Conservation (phyloP, 2,113 vertebrate species). For the Mastomys coucha region DNA sequence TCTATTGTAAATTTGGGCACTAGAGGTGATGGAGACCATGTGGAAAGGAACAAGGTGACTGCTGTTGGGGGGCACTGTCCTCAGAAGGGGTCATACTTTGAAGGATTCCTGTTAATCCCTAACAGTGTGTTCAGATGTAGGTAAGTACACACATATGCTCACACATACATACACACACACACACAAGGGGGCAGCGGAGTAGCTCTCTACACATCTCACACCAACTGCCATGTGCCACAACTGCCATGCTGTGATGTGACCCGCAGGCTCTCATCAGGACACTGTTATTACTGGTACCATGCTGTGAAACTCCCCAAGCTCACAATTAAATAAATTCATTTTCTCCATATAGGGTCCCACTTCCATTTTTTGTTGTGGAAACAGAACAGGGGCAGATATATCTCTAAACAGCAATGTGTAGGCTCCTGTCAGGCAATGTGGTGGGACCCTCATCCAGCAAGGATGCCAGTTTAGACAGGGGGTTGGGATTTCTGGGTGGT, state of each 20-base stretch:
- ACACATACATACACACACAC: background rate
- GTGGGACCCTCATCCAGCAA: rapidly evolving
- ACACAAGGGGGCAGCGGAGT: too few species aligned
- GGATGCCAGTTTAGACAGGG: rapidly evolving
- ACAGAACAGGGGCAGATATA: background rate
- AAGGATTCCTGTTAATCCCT: background rate
- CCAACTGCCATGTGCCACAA: too few species aligned
- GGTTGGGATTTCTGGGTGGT: background rate
- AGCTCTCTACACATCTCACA: background rate
- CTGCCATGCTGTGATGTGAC: background rate
- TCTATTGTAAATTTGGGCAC: background rate
- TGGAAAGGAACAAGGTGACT: background rate
- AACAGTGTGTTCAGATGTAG: background rate
- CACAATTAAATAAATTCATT: background rate
- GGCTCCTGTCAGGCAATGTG: background rate
- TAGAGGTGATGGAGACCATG: background rate
- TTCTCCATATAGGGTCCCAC: background rate
- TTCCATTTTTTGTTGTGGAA: background rate
- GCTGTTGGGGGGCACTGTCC: background rate
- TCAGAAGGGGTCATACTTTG: background rate
- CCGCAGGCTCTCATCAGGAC: background rate
- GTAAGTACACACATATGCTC: background rate
- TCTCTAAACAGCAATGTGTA: background rate
- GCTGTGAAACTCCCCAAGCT: background rate
- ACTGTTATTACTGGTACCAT: rapidly evolving